Conservation (phyloP, 2,113 vertebrate genomes). For the Puma concolor region DNA sequence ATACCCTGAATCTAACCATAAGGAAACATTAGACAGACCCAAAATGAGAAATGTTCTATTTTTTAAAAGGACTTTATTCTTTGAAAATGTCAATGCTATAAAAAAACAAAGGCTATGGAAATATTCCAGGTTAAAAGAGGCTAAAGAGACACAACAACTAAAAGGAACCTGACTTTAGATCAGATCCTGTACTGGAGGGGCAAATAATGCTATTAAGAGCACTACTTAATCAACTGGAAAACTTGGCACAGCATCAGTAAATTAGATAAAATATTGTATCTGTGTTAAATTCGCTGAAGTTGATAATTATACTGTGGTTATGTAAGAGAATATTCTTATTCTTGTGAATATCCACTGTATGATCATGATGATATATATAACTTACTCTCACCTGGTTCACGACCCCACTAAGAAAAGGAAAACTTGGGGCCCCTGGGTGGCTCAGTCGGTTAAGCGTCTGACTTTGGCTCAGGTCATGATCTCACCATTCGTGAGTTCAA, state of each 20-base stretch:
- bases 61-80: background rate
- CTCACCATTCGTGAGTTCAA: too few species aligned
- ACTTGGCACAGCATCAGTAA: background rate
- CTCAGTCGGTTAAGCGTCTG: too few species aligned
- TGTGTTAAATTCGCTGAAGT: background rate
- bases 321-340: slow-evolving; percentile 29
- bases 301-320: background rate
- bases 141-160: background rate
- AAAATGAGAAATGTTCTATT: background rate
- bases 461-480: too few species aligned
- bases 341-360: background rate
- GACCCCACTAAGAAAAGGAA: background rate
- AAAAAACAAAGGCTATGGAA: background rate
- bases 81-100: background rate
- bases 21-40: background rate
- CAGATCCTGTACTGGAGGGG: background rate
- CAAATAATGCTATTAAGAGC: background rate
- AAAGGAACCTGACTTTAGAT: background rate
- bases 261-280: slow-evolving; percentile 21
- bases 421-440: background rate
- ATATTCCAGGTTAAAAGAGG: background rate
- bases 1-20: background rate
- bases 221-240: background rate
- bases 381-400: background rate
- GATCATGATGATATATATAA: background rate